phyloP scores from a whole-genome alignment of 2,888 invertebrate species.

The Mermis nigrescens region DNA sequence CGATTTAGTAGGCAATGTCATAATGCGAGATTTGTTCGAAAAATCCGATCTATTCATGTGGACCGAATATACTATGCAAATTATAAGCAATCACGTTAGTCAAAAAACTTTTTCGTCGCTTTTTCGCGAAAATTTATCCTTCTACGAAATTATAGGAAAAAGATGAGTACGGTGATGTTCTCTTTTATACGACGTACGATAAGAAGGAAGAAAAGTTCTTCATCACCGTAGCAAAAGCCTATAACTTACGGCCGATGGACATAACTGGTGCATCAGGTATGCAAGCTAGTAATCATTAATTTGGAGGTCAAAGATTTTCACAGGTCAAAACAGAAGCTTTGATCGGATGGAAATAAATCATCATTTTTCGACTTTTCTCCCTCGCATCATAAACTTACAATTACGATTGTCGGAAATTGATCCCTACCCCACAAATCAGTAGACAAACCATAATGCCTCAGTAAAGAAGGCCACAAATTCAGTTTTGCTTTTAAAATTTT shows the following conservation, averaged over 20 bases:
- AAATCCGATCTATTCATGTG: slow-evolving; percentile 57
- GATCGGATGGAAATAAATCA: too few relatives aligned
- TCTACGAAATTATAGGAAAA: slow-evolving; percentile 52
- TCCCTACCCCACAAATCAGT: too few relatives aligned
- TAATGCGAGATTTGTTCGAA: slow-evolving; percentile 55
- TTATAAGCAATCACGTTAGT: slow-evolving; percentile 52
- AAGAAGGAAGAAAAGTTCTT: slow-evolving; percentile 75
- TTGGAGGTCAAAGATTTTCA: too few relatives aligned
- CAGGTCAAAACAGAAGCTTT: too few relatives aligned
- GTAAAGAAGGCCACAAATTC: too few relatives aligned
- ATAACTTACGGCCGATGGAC: slow-evolving; percentile 76
- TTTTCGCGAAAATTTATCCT: background rate
- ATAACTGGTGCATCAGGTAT: slow-evolving; percentile 74
- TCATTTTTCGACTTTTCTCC: too few relatives aligned
- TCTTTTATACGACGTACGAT: slow-evolving; percentile 71
- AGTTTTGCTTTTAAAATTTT: too few relatives aligned
- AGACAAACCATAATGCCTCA: too few relatives aligned
- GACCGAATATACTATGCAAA: slow-evolving; percentile 64
- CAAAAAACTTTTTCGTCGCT: background rate
- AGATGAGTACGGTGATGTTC: slow-evolving; percentile 68
- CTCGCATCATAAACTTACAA: too few relatives aligned
- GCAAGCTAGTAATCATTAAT: too few relatives aligned
- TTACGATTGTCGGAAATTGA: too few relatives aligned
- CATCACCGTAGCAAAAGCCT: slow-evolving; percentile 69
- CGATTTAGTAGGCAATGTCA: slow-evolving; percentile 65